Evolutionary conservation across 2,113 vertebrate species (phyloP), one percentile per base, ranked within the genome.

Genomic region (Canis aureus): DNA sequence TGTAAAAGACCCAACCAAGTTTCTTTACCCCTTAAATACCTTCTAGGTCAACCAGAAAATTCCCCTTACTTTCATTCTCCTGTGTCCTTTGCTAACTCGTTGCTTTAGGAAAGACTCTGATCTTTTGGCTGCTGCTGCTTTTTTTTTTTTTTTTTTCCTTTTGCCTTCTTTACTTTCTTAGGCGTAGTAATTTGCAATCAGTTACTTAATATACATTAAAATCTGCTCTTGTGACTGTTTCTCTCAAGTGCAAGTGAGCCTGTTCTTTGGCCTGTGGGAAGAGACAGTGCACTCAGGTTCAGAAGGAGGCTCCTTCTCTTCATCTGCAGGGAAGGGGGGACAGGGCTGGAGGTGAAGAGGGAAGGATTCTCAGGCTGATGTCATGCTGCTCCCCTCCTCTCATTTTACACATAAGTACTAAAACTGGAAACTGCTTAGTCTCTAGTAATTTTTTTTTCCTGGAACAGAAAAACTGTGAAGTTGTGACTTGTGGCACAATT

Each of bases 381-480:
- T 10, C 2, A 76, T 55, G 10, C 13, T 29, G 4, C 11, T 78
- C 49, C 12, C 32, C 23, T 4, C 29, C 25, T 10, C 17, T 83
- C 11, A 67, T 35, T 59, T 94, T 62, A 82, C 11, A 89, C 17
- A 11, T 17, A 91, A 60, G 51, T 19, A 67, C 84, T 59, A 55
- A 79, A 84, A n/a, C 5, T 73, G 79, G 74, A 86, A 97, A 81
- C 51, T 8, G 38, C 23, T 19, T 53, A 80, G n/a, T 79, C 27
- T 53, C 22, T 86, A 55, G 53, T n/a, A 49, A 74, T 53, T 23
- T 29, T 43, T 43, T 25, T 13, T 3, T 29, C 60, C 60, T 8
- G 4, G 43, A 92, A 96, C 3, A 86, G 64, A 78, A 95, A 95
- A 97, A 81, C 66, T 91, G 62, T 97, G 73, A 92, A 89, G 81